Percentiles rank a stretch among this genome's conserved stretches.
These are phyloP conservation scores for Cremastinae sp. DNA, from an alignment of 2,888 invertebrate species.

Conservation along the genomic window DNA sequence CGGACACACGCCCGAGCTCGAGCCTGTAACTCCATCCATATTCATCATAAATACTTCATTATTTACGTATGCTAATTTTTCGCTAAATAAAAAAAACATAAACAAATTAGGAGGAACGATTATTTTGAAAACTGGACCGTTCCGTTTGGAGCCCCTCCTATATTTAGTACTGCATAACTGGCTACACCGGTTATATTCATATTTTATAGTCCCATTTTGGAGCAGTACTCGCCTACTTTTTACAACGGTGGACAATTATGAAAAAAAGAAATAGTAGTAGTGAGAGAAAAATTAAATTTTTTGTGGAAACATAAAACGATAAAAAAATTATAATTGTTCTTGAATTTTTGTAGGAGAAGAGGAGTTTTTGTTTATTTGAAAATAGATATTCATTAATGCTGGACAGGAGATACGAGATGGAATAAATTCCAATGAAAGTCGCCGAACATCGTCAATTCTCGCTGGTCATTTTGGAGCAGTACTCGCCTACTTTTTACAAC, in stretches of 20 bases:
- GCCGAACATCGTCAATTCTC: neutral
- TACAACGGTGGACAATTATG: slow-evolving; percentile 10
- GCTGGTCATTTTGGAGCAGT: slow-evolving; percentile 10
- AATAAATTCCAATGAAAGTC: neutral
- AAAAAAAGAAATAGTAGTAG: slow-evolving; percentile 31
- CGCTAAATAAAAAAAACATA: slow-evolving; percentile 4
- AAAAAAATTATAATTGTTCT: too few relatives aligned
- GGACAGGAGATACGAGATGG: too few relatives aligned
- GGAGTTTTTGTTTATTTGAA: too few relatives aligned
- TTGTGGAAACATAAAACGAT: too few relatives aligned
- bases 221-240: slow-evolving; percentile 16
- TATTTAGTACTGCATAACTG: too few relatives aligned
- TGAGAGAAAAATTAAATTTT: too few relatives aligned
- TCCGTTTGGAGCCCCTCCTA: slow-evolving; percentile 13
- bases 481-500: slow-evolving; percentile 20
- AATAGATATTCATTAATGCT: too few relatives aligned
- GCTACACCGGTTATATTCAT: too few relatives aligned
- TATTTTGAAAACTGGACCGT: slow-evolving; percentile 40
- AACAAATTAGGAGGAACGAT: too few relatives aligned
- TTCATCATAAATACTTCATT: neutral
- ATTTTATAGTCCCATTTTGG: neutral
- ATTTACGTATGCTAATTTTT: neutral
- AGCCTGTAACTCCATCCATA: neutral
- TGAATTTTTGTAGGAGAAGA: too few relatives aligned
- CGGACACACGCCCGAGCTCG: too few relatives aligned